Evolutionary conservation across 1,140 invertebrate species (phyloP), one percentile per base, ranked within the genome.

Genomic region (Bombyx mandarina): DNA sequence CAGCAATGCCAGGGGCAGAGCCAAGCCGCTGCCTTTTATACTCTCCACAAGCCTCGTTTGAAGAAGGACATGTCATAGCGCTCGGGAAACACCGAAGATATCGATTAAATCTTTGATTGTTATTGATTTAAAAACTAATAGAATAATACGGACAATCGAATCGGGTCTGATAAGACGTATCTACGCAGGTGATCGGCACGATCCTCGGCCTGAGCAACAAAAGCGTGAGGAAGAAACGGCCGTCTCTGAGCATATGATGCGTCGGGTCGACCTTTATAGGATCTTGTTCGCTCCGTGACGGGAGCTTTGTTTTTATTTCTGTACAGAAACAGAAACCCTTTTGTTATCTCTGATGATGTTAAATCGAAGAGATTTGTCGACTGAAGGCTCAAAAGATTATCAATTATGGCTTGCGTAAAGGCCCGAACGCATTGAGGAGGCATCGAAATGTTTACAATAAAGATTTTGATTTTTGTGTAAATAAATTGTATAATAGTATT

Each of bases 171-270:
- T 51, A 22, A 35, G 42, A 9, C 10, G 26, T 51, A 7, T 51
- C 22, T 51, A 51, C 62, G 58, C 79, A 92, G 77, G 91, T 92
- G 58, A 90, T 94, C 63, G 93, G 93, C 10, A 93, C 92, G 60
- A 93, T 94, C 62, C 93, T 95, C 63, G 93, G 93, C 0, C 91
- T 93, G 70, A 93, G 92, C 74, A 93, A 91, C 62, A 93, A 92
- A 76, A 92, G 91, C 63, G 91, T 93, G 51, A 85, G 92, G 61
- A 94, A 93, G 85, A 94, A 94, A 81, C 89, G 93, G 65, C 93
- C 93, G 42, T 94, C 93, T 2, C 85, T 94, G 56, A 93, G 92
- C 77, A 93, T 94, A 87, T 87, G 84, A 87, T 74, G 63, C 60
- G 61, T 70, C 54, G 53, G 60, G 51, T 35, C 45, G 50, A 10